Percentiles rank a stretch among this genome's conserved stretches.
phyloP scores from a whole-genome alignment of 92 coral and sea anemone genomes.

The Umimayanthus chanpuru region DNA sequence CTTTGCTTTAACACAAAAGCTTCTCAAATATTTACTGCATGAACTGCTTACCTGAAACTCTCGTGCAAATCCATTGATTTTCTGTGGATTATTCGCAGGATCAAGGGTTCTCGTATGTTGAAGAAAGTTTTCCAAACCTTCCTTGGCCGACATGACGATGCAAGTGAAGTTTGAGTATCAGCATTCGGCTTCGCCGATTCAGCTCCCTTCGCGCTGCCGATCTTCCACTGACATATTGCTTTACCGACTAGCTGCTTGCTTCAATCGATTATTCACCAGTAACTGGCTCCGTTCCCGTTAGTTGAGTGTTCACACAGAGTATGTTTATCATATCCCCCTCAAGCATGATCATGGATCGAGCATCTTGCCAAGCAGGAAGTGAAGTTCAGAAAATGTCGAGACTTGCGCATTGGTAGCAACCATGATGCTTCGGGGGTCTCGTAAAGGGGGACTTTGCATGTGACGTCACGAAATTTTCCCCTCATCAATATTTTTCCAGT shows the following conservation, averaged over 20 bases:
- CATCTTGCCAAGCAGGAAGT: constrained; percentile 14
- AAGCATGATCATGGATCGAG: not conserved
- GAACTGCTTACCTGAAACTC: constrained; percentile 81
- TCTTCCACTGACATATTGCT: constrained; percentile 13
- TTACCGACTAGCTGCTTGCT: not conserved
- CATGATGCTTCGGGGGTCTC: not conserved
- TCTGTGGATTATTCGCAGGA: constrained; percentile 62
- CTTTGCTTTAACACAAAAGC: not conserved
- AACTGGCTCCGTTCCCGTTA: not conserved
- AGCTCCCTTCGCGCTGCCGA: not conserved
- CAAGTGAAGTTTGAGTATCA: not conserved
- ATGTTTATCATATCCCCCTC: not conserved
- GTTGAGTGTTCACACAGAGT: not conserved
- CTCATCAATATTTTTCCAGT: too few species aligned
- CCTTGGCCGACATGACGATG: constrained; percentile 42
- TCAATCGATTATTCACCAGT: not conserved
- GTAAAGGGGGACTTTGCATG: too few species aligned
- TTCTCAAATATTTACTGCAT: not conserved
- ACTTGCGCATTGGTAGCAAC: constrained; percentile 4
- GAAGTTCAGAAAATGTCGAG: not conserved
- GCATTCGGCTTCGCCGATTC: not conserved
- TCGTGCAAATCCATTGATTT: constrained; percentile 84
- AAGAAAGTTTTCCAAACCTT: constrained; percentile 61
- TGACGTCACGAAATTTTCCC: too few species aligned
- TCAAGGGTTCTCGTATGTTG: constrained; percentile 66